Percentiles rank a stretch among this genome's conserved stretches.
Evolutionary conservation across 1,140 invertebrate genomes (phyloP).

Genomic region (Helicorthomorpha holstii): DNA sequence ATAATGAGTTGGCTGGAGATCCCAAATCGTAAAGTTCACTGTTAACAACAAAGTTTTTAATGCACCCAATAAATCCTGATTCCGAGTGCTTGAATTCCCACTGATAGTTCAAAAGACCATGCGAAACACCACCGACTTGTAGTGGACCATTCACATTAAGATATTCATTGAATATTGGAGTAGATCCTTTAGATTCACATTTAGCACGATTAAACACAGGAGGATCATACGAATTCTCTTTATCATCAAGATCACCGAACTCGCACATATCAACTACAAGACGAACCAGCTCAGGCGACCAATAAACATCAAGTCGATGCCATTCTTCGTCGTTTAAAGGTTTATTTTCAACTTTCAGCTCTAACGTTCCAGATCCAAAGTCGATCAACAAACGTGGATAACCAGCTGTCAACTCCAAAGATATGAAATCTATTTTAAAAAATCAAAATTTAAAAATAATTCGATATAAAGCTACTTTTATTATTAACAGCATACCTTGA

Average conservation of each 20-base stretch:
- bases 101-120: conserved; percentile 33
- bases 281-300: conserved; percentile 34
- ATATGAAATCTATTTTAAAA: conserved; percentile 21
- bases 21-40: conserved; percentile 21
- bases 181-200: conserved; percentile 25
- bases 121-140: conserved; percentile 61
- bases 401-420: conserved; percentile 23
- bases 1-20: not conserved
- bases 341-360: conserved; percentile 35
- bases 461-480: not conserved
- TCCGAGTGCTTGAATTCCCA: conserved; percentile 46
- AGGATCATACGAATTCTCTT: conserved; percentile 11
- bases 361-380: conserved; percentile 38
- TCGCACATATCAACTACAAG: conserved; percentile 24
- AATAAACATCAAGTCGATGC: conserved; percentile 64
- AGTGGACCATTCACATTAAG: conserved; percentile 76
- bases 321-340: conserved; percentile 52
- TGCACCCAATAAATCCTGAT: conserved; percentile 60
- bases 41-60: conserved; percentile 51
- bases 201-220: conserved; percentile 9
- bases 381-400: conserved; percentile 24
- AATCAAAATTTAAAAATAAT: not conserved
- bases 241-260: conserved; percentile 5
- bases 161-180: conserved; percentile 49
- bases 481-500: conserved; percentile 2